phyloP scores from a whole-genome alignment of 2,113 vertebrate genomes.

The Taxidea taxus region DNA sequence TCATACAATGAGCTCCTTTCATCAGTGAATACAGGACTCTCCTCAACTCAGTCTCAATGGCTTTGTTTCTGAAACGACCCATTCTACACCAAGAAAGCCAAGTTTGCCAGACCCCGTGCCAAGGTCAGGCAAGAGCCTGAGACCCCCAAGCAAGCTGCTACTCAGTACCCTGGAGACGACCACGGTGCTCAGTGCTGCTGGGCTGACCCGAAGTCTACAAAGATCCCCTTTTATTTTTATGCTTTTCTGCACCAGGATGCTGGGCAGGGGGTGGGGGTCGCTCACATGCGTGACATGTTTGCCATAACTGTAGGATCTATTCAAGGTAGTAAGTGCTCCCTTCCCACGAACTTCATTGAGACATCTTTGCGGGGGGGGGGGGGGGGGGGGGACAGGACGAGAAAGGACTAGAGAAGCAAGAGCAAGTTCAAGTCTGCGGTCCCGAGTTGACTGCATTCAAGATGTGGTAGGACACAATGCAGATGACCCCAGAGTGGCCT shows the following conservation, averaged over 20 bases:
- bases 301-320: neutral
- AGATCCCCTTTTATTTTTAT: constrained; percentile 1
- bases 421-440: neutral
- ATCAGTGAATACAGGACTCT: constrained; percentile 3
- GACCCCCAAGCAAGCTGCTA: neutral
- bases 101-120: constrained; percentile 19
- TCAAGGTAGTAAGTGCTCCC: neutral
- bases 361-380: neutral
- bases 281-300: neutral
- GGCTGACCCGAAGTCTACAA: neutral
- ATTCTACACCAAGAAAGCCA: constrained; percentile 53
- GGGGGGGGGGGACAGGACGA: neutral
- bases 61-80: constrained; percentile 41
- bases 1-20: constrained; percentile 62
- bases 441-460: rapidly evolving
- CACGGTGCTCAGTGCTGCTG: neutral
- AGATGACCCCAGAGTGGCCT: neutral
- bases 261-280: neutral
- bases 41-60: constrained; percentile 20
- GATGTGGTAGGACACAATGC: rapidly evolving
- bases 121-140: constrained; percentile 57
- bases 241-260: neutral
- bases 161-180: neutral
- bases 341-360: neutral
- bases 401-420: neutral